phyloP scores from a whole-genome alignment of 2,113 vertebrate species.

The Hiodon tergisus region DNA sequence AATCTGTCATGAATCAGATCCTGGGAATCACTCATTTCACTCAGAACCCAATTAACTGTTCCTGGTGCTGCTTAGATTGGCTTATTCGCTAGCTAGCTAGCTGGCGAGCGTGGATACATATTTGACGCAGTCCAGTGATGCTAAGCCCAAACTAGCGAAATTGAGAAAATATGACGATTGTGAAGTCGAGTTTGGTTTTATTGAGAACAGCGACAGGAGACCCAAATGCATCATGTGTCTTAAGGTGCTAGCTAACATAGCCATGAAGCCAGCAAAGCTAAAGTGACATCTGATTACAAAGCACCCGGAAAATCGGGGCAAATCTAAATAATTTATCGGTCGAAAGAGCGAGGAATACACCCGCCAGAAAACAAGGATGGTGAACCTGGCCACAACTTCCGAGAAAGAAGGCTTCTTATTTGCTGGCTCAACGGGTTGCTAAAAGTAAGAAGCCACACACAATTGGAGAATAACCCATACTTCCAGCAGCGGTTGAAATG shows the following conservation, averaged over 20 bases:
- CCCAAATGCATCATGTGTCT: conserved; percentile 2
- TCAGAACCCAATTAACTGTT: too few relatives aligned
- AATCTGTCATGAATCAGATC: too few relatives aligned
- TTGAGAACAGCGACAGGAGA: conserved; percentile 10
- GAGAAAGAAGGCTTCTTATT: neutral
- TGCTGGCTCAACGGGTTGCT: neutral
- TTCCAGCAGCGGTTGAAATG: conserved; percentile 1
- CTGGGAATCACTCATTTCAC: too few relatives aligned
- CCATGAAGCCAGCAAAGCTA: neutral
- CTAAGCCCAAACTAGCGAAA: too few relatives aligned
- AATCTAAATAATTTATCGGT: neutral
- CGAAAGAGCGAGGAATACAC: too few relatives aligned
- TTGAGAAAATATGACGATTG: too few relatives aligned
- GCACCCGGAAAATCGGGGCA: neutral
- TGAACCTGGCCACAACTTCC: neutral
- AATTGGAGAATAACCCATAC: conserved; percentile 3
- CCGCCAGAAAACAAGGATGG: neutral
- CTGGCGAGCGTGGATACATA: too few relatives aligned
- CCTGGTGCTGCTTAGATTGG: too few relatives aligned
- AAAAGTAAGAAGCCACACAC: conserved; percentile 13
- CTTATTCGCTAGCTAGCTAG: too few relatives aligned
- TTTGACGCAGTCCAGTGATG: too few relatives aligned
- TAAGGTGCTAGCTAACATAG: conserved; percentile 11
- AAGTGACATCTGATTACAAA: too few relatives aligned
- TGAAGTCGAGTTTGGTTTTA: conserved; percentile 16